Conservation (phyloP, 2,797 vertebrate species). For the Mormyrus hasselquistii region DNA sequence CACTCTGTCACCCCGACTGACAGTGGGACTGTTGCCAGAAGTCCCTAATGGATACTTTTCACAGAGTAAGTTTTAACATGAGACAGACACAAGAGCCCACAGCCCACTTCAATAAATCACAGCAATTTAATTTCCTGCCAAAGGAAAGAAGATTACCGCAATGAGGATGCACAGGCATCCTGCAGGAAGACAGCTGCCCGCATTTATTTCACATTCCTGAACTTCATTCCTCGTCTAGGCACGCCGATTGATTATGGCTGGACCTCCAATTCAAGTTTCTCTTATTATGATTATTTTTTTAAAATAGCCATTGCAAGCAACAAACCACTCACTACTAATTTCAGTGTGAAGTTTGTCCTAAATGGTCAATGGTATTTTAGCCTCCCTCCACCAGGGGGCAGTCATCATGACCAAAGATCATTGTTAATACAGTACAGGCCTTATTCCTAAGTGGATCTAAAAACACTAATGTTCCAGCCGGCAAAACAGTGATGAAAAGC, state of each 20-base stretch:
- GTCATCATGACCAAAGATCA: not conserved
- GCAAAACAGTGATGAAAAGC: not conserved
- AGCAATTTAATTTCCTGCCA: constrained; percentile 37
- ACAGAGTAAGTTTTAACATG: constrained; percentile 9
- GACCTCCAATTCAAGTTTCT: not conserved
- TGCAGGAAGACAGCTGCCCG: constrained; percentile 32
- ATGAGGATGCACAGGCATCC: not conserved
- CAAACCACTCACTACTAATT: not conserved
- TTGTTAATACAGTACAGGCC: not conserved
- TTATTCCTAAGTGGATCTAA: not conserved
- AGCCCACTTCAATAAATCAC: constrained; percentile 30
- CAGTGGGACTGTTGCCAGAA: not conserved
- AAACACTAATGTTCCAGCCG: not conserved
- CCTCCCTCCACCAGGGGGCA: not conserved
- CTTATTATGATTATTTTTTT: not conserved
- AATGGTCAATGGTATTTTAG: not conserved
- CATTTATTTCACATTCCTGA: not conserved
- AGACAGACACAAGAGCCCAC: constrained; percentile 20
- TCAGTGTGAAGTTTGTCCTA: not conserved
- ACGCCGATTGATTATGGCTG: not conserved
- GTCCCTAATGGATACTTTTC: constrained; percentile 5
- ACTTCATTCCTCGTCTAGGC: not conserved
- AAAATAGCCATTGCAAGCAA: not conserved
- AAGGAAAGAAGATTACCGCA: constrained; percentile 28
- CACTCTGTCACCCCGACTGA: not conserved